Evolutionary conservation across 2,888 invertebrate species (phyloP).

Genomic region (Stenoptilia bipunctidactyla): DNA sequence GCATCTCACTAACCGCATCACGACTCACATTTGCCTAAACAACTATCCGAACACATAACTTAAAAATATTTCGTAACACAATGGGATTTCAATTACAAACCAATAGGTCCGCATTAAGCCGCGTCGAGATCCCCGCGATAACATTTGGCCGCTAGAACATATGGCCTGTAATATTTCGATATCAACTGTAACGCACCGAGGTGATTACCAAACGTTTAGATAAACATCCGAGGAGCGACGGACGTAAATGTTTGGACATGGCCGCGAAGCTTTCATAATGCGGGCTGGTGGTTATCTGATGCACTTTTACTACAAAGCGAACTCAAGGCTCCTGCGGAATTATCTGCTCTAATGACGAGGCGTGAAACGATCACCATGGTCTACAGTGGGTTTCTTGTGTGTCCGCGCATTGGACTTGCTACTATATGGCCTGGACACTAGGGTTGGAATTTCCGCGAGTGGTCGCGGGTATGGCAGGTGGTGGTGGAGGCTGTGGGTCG

Average conservation of each 20-base stretch:
- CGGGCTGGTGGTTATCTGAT: neutral
- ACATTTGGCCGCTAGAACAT: neutral
- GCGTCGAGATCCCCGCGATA: neutral
- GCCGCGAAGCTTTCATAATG: neutral
- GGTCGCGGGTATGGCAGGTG: neutral
- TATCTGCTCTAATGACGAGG: neutral
- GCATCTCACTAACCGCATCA: neutral
- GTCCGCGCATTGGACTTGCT: neutral
- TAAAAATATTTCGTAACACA: neutral
- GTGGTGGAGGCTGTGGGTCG: neutral
- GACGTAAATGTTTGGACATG: neutral
- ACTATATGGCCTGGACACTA: neutral
- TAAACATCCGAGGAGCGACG: neutral
- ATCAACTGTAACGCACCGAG: neutral
- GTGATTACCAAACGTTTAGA: neutral
- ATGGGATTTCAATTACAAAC: conserved; percentile 1
- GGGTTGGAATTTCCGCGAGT: neutral
- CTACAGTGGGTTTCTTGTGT: neutral
- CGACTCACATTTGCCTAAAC: neutral
- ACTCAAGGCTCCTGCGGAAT: neutral
- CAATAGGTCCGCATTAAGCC: conserved; percentile 1
- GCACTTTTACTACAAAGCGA: neutral
- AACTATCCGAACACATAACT: neutral
- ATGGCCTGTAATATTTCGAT: conserved; percentile 1
- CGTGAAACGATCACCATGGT: neutral